Percentiles rank a stretch among this genome's conserved stretches.
These are phyloP conservation scores for Lobophora halterata DNA, from an alignment of 2,888 invertebrate genomes.

Conservation along the genomic window DNA sequence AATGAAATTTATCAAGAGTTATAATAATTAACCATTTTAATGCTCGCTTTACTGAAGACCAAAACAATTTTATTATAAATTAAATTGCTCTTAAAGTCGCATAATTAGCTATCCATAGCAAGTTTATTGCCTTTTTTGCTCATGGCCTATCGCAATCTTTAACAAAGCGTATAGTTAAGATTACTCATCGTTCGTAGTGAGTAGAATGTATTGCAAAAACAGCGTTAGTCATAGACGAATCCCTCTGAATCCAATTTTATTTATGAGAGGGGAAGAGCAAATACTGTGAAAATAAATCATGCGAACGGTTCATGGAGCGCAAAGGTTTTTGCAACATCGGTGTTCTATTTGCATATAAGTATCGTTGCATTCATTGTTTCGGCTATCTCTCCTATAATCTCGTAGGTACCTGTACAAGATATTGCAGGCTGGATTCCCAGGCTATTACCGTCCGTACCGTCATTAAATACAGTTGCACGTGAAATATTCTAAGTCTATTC, in stretches of 20 bases:
- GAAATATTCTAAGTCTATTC: constrained; percentile 66
- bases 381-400: constrained; percentile 69
- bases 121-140: constrained; percentile 18
- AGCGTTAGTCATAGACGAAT: constrained; percentile 66
- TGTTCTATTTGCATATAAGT: constrained; percentile 61
- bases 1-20: too few species aligned
- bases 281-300: constrained; percentile 55
- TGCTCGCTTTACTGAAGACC: too few species aligned
- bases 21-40: too few species aligned
- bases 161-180: constrained; percentile 27
- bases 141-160: constrained; percentile 16
- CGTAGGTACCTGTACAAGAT: constrained; percentile 51
- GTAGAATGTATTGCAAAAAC: constrained; percentile 51
- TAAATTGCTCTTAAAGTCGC: too few species aligned
- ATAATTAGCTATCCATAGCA: constrained; percentile 4
- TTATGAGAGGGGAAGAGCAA: constrained; percentile 51
- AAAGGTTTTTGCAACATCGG: constrained; percentile 52
- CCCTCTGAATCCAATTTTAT: constrained; percentile 52
- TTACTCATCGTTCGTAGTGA: constrained; percentile 51
- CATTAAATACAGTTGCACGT: constrained; percentile 74
- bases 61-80: too few species aligned
- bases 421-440: constrained; percentile 68
- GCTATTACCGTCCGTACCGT: constrained; percentile 64
- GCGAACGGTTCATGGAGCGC: constrained; percentile 45
- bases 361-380: constrained; percentile 68